Base-by-base conservation (phyloP, 1,140 invertebrate genomes). In the Zaprionus tsacasi region DNA sequence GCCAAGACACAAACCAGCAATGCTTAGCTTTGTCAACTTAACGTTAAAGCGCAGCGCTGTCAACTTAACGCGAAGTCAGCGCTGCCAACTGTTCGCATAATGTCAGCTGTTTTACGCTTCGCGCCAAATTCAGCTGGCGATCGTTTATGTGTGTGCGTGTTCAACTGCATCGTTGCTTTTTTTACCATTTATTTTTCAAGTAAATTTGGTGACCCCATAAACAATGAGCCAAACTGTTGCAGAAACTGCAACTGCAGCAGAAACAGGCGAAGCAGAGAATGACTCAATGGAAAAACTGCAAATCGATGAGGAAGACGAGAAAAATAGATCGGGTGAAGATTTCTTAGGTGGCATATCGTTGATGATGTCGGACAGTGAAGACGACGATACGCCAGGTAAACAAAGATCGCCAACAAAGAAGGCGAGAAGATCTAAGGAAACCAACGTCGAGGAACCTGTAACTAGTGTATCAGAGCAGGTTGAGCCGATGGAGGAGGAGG, bases 301-400 rank as follows among this genome's bases (percentile, higher is more conserved):
- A 59, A 25, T 88, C 25, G 83, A 91, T 30, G 89, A 91, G 3
- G 89, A 91, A 78, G 86, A 86, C 56, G 73, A 81, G 13, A 86
- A 89, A 35, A 89, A 89, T 40, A 56, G 73, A 10, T 91, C 85
- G 8, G 76, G 57, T 0, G 90, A 91, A 82, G 87, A 91, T 70
- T 60, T 92, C n/a, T 57, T 91, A 6, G 90, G 86, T 64, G 81
- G 80, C 38, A 76, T 88, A 17, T 88, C 82, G 52, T 63, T 91
- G 35, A 45, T 80, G 25, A 82, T 91, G 79, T 91, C 91, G 30
- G 91, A 91, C 36, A 91, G 87, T 13, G 90, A 91, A 58, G 66
- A 69, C 17, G 85, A 86, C 30, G 80, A 76, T 25, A 55, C 58
- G 11, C 6, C 36, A 36, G 12, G 35, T 27, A 59, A 68, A 68